These are phyloP conservation scores for Porites lutea DNA, from an alignment of 64 coral and sea anemone genomes.

Conservation along the genomic window DNA sequence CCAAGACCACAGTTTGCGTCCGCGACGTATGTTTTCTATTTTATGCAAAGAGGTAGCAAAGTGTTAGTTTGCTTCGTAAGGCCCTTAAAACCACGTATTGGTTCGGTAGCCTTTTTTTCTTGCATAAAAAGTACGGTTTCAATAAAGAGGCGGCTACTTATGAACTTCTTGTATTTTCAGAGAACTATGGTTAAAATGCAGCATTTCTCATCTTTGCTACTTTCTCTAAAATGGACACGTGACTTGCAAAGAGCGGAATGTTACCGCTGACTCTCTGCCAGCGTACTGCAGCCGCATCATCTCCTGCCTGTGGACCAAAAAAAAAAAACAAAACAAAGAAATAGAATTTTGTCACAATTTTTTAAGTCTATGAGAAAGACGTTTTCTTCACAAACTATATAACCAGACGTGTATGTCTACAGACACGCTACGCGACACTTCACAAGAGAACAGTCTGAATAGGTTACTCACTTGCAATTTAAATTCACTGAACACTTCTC, in stretches of 20 bases:
- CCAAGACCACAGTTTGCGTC: too few species aligned
- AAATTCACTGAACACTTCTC: constrained; percentile 92
- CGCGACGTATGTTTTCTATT: too few species aligned
- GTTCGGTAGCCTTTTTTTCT: too few species aligned
- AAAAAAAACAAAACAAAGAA: neutral
- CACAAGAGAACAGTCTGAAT: neutral
- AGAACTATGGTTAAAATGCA: constrained; percentile 57
- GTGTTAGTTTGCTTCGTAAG: too few species aligned
- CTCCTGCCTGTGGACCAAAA: constrained; percentile 83
- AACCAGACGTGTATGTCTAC: too few species aligned
- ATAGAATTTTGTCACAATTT: too few species aligned
- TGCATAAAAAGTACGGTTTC: neutral
- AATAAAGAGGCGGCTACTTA: too few species aligned
- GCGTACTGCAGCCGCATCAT: constrained; percentile 97
- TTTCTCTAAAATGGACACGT: constrained; percentile 94
- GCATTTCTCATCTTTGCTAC: constrained; percentile 92
- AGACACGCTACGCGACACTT: too few species aligned
- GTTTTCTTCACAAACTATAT: too few species aligned
- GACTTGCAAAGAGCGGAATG: constrained; percentile 97
- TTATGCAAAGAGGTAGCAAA: too few species aligned
- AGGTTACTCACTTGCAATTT: constrained; percentile 76
- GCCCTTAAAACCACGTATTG: too few species aligned
- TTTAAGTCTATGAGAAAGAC: too few species aligned
- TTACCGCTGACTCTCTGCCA: constrained; percentile 99
- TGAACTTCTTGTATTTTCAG: neutral